phyloP scores from a whole-genome alignment of 2,888 invertebrate species.

The Morinoia aosen region DNA sequence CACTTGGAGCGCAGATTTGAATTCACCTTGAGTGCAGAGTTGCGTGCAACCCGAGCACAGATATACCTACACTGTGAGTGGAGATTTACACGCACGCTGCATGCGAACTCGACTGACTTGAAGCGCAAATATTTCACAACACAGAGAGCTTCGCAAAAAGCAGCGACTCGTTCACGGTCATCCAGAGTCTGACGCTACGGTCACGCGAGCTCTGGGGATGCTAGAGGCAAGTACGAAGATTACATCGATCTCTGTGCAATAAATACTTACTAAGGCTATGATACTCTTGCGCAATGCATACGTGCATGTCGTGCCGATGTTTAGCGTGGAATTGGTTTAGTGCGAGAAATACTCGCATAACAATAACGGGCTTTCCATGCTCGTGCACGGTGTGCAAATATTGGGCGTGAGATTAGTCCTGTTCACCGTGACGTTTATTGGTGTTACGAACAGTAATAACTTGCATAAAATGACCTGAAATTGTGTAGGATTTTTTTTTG shows the following conservation, averaged over 20 bases:
- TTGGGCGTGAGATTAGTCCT: not conserved
- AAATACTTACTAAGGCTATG: not conserved
- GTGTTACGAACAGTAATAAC: not conserved
- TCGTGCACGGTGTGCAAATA: not conserved
- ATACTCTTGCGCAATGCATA: not conserved
- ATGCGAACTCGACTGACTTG: not conserved
- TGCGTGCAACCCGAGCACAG: not conserved
- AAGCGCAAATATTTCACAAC: not conserved
- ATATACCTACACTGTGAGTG: not conserved
- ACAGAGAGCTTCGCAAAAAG: not conserved
- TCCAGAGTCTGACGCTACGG: not conserved
- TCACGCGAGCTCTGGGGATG: not conserved
- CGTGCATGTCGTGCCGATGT: not conserved
- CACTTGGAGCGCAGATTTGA: too few species aligned
- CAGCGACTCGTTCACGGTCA: not conserved
- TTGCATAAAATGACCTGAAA: too few species aligned
- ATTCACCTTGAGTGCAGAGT: too few species aligned
- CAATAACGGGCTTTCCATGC: too few species aligned
- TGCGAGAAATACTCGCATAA: too few species aligned
- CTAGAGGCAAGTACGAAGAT: not conserved
- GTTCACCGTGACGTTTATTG: not conserved
- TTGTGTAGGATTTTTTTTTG: too few species aligned
- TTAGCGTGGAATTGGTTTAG: too few species aligned
- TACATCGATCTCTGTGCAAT: not conserved
- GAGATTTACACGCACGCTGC: not conserved